Evolutionary conservation across 2,113 vertebrate genomes (phyloP).

Genomic region (Cebidichthys violaceus): DNA sequence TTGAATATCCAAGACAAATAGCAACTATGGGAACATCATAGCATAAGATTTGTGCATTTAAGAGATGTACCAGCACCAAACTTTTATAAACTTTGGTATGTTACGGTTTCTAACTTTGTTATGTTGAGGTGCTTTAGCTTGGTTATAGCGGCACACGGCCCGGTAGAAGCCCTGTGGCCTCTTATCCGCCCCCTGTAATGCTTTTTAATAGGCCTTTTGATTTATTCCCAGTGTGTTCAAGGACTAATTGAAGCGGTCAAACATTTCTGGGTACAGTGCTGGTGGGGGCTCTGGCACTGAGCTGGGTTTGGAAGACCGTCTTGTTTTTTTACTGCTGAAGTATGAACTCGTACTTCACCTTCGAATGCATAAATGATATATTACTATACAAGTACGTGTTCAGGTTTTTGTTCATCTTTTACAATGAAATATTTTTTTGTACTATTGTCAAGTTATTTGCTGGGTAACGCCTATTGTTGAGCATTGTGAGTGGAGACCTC

Average conservation of each 20-base stretch:
- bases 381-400: constrained; percentile 54
- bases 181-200: constrained; percentile 15
- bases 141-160: constrained; percentile 30
- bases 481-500: constrained; percentile 29
- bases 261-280: background rate
- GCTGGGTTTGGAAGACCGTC: constrained; percentile 12
- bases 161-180: constrained; percentile 36
- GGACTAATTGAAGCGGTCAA: constrained; percentile 16
- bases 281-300: constrained; percentile 20
- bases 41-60: constrained; percentile 29
- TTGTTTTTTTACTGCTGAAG: constrained; percentile 44
- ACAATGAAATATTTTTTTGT: constrained; percentile 58
- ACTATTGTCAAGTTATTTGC: constrained; percentile 43
- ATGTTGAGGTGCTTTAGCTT: constrained; percentile 38
- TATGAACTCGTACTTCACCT: constrained; percentile 35
- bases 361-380: constrained; percentile 60
- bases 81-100: constrained; percentile 59
- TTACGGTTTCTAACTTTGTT: constrained; percentile 23
- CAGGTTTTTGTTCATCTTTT: constrained; percentile 57
- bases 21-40: constrained; percentile 25
- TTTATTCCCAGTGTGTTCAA: constrained; percentile 39
- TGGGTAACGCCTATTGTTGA: constrained; percentile 31
- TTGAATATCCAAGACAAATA: constrained; percentile 32
- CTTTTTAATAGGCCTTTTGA: constrained; percentile 29
- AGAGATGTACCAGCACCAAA: constrained; percentile 24